Percentiles rank a stretch among this genome's conserved stretches.
These are phyloP conservation scores for Rhinatrema bivittatum DNA, from an alignment of 2,797 vertebrate genomes.

Conservation along the genomic window DNA sequence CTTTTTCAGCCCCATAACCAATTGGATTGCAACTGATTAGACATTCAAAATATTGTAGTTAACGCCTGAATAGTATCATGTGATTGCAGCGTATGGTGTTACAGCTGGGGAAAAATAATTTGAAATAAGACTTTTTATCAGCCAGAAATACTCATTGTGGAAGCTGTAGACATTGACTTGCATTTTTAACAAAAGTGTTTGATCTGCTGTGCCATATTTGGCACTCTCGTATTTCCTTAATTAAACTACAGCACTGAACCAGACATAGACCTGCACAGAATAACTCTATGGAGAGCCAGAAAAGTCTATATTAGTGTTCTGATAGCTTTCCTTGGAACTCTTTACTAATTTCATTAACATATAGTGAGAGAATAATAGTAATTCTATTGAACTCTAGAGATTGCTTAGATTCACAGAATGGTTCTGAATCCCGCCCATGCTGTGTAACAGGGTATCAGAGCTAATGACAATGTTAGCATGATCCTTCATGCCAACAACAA, in stretches of 20 bases:
- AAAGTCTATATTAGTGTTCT: not conserved
- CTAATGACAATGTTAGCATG: slow-evolving; percentile 30
- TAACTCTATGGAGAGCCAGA: not conserved
- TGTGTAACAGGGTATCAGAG: not conserved
- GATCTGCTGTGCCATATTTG: too few species aligned
- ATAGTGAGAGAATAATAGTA: not conserved
- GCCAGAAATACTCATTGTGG: too few species aligned
- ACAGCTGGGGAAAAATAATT: too few species aligned
- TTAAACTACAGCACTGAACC: not conserved
- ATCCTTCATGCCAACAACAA: slow-evolving; percentile 19
- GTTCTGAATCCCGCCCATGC: not conserved
- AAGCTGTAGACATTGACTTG: too few species aligned
- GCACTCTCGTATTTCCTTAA: slow-evolving; percentile 8
- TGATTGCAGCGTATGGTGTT: too few species aligned
- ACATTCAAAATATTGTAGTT: too few species aligned
- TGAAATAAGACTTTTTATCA: too few species aligned
- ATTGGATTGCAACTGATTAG: too few species aligned
- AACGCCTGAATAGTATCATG: too few species aligned
- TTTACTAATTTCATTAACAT: slow-evolving; percentile 5
- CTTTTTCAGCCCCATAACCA: too few species aligned
- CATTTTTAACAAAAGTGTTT: too few species aligned
- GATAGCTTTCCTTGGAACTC: not conserved
- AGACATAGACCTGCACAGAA: not conserved
- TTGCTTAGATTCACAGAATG: not conserved
- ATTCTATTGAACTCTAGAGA: not conserved